Evolutionary conservation across 2,888 invertebrate species (phyloP).

Genomic region (Tachina lurida): DNA sequence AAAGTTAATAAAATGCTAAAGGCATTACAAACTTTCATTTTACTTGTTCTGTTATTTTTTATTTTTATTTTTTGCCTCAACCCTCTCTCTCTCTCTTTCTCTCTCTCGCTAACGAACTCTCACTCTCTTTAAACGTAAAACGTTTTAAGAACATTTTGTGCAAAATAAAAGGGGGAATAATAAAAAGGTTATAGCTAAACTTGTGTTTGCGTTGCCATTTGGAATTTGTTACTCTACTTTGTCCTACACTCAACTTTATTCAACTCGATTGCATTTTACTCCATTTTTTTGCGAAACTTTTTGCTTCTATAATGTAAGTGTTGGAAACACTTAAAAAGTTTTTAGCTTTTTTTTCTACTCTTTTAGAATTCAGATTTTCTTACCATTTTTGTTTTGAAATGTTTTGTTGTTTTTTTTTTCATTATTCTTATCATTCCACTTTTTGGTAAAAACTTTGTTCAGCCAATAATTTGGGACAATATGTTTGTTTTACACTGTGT

Average conservation of each 20-base stretch:
- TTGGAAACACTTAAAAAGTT: constrained; percentile 64
- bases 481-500: constrained; percentile 38
- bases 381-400: neutral
- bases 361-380: constrained; percentile 22
- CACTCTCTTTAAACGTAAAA: neutral
- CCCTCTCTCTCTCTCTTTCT: neutral
- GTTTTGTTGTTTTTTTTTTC: neutral
- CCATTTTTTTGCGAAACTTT: constrained; percentile 43
- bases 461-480: constrained; percentile 35
- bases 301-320: constrained; percentile 53
- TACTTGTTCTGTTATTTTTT: constrained; percentile 5
- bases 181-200: constrained; percentile 5
- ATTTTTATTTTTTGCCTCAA: neutral
- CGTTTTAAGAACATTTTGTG: constrained; percentile 51
- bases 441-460: constrained; percentile 30
- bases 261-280: constrained; percentile 32
- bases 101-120: too few species aligned
- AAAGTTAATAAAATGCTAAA: constrained; percentile 52
- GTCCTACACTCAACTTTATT: constrained; percentile 23
- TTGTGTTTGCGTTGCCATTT: constrained; percentile 54
- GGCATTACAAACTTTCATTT: constrained; percentile 39
- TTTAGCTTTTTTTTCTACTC: constrained; percentile 32
- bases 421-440: constrained; percentile 20
- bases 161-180: constrained; percentile 7
- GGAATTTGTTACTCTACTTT: constrained; percentile 50